Conservation (phyloP, 2,113 vertebrate genomes). For the Mastomys coucha region DNA sequence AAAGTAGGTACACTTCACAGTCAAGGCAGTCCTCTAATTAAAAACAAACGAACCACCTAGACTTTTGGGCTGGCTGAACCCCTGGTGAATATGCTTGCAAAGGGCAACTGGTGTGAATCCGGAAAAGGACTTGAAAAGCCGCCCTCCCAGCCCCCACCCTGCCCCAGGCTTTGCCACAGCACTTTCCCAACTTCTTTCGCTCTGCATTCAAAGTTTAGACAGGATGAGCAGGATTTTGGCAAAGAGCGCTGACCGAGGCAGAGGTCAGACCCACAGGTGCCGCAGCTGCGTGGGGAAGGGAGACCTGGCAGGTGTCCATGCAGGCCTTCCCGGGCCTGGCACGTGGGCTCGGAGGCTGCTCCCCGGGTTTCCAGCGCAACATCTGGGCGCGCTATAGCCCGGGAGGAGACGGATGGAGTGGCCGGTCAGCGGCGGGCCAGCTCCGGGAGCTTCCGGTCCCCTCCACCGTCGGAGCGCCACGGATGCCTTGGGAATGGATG, state of each 20-base stretch:
- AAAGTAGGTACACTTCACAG: background rate
- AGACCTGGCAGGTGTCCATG: conserved; percentile 42
- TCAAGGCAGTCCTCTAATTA: background rate
- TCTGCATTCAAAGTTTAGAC: background rate
- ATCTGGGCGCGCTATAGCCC: background rate
- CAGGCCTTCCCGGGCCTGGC: background rate
- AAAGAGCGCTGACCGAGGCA: background rate
- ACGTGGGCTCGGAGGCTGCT: background rate
- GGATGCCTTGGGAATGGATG: conserved; percentile 38
- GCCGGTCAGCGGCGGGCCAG: background rate
- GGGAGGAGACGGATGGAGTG: background rate
- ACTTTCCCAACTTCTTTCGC: background rate
- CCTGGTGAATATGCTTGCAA: background rate
- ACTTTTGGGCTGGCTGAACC: background rate
- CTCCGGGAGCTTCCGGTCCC: conserved; percentile 66
- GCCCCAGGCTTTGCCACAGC: background rate
- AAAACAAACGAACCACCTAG: background rate
- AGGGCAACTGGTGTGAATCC: background rate
- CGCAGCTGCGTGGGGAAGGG: background rate
- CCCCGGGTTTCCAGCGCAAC: background rate
- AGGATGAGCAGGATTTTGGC: background rate
- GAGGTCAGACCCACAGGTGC: conserved; percentile 45
- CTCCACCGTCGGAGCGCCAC: conserved; percentile 34
- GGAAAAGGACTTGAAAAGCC: background rate
- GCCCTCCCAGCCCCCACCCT: no score